Percentiles rank a stretch among this genome's conserved stretches.
phyloP scores from a whole-genome alignment of 2,888 invertebrate species.

The Amphipoea oculea region DNA sequence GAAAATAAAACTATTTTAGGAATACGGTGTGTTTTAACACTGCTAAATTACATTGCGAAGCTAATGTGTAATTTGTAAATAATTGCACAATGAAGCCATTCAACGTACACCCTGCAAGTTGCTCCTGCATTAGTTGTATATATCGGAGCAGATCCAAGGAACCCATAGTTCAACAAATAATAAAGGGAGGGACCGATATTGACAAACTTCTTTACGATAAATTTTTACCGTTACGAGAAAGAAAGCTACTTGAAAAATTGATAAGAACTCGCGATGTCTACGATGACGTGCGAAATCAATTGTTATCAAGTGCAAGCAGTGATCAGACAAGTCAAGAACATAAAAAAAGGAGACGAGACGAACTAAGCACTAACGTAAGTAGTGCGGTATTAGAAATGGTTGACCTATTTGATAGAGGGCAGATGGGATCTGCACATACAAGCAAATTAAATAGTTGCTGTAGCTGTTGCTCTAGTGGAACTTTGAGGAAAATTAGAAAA shows the following conservation, averaged over 20 bases:
- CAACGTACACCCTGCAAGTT: conserved; percentile 51
- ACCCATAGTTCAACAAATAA: conserved; percentile 52
- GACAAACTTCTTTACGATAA: conserved; percentile 73
- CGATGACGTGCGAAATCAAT: conserved; percentile 72
- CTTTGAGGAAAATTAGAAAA: conserved; percentile 61
- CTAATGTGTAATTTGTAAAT: conserved; percentile 33
- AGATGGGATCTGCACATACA: conserved; percentile 62
- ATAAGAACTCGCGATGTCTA: conserved; percentile 76
- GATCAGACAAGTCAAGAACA: conserved; percentile 52
- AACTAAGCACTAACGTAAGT: conserved; percentile 58
- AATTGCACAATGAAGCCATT: conserved; percentile 48
- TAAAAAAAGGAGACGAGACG: conserved; percentile 44
- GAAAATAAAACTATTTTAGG: conserved; percentile 4
- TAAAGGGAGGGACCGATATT: conserved; percentile 65
- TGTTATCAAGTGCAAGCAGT: conserved; percentile 68
- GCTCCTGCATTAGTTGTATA: conserved; percentile 71
- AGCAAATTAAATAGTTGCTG: conserved; percentile 70
- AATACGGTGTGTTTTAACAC: conserved; percentile 47
- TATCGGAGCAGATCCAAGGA: conserved; percentile 60
- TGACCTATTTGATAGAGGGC: conserved; percentile 73
- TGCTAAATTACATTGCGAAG: conserved; percentile 29
- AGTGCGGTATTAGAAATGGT: conserved; percentile 67
- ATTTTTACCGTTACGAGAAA: conserved; percentile 75
- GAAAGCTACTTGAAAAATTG: conserved; percentile 75
- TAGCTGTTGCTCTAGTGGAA: conserved; percentile 70